Evolutionary conservation across 2,888 invertebrate species (phyloP).

Genomic region (Clivina fossor): DNA sequence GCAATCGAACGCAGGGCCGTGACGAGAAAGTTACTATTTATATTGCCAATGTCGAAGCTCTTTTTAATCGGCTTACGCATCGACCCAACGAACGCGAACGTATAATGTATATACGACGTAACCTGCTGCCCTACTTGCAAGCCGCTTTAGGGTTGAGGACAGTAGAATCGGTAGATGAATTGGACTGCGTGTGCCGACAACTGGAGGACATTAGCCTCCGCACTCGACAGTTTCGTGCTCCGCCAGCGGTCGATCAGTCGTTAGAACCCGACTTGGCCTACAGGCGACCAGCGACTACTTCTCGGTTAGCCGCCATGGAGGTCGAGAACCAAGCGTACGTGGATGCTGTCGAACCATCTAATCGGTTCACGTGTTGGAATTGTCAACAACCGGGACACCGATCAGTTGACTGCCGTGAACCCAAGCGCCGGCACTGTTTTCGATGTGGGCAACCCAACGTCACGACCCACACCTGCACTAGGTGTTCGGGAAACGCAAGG

Average conservation of each 20-base stretch:
- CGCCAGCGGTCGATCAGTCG: too few relatives aligned
- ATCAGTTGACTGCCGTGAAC: too few relatives aligned
- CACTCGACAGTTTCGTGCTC: not conserved
- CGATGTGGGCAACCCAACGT: too few relatives aligned
- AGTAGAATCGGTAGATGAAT: slow-evolving; percentile 16
- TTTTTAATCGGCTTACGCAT: slow-evolving; percentile 21
- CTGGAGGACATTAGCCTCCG: slow-evolving; percentile 23
- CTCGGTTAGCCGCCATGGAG: too few relatives aligned
- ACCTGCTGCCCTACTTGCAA: slow-evolving; percentile 28
- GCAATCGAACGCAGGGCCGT: slow-evolving; percentile 28
- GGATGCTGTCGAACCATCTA: too few relatives aligned
- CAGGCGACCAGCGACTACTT: too few relatives aligned
- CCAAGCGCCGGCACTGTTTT: too few relatives aligned
- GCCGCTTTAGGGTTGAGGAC: slow-evolving; percentile 13
- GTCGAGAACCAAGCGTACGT: too few relatives aligned
- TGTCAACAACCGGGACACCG: too few relatives aligned
- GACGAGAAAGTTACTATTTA: slow-evolving; percentile 32
- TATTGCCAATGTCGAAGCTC: slow-evolving; percentile 32
- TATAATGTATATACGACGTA: slow-evolving; percentile 28
- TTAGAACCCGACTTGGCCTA: not conserved
- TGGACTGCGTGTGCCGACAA: slow-evolving; percentile 19
- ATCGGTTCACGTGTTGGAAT: too few relatives aligned
- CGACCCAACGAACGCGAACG: slow-evolving; percentile 19
- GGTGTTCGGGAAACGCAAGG: too few relatives aligned
- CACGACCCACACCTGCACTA: too few relatives aligned